Evolutionary conservation across 2,113 vertebrate species (phyloP).

Genomic region (Cervus canadensis): DNA sequence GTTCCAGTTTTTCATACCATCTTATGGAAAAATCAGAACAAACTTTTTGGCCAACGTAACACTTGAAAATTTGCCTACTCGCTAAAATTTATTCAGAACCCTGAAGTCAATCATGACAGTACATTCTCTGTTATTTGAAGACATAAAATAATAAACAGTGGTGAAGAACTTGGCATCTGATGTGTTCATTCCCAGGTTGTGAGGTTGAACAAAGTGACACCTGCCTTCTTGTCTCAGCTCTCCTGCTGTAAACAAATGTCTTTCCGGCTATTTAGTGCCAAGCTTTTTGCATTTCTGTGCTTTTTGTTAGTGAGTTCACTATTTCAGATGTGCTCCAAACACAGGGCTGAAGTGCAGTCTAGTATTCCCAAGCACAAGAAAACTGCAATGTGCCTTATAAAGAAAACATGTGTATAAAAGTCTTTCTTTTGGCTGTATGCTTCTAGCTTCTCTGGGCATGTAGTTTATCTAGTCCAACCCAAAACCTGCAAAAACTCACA

Average conservation of each 20-base stretch:
- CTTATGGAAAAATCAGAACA: background rate
- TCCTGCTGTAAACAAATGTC: background rate
- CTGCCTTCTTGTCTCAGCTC: background rate
- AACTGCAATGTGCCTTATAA: accelerated
- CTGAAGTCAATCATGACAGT: background rate
- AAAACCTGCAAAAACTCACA: background rate
- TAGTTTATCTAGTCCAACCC: background rate
- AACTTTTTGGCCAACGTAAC: background rate
- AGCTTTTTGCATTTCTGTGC: background rate
- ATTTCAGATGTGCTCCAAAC: background rate
- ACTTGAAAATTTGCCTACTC: background rate
- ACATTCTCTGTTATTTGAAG: background rate
- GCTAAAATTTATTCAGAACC: background rate
- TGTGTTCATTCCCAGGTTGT: background rate
- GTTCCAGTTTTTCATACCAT: background rate
- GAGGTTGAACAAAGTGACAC: background rate
- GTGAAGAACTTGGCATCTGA: background rate
- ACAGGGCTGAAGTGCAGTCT: background rate
- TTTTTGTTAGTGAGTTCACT: background rate
- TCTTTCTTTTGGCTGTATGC: background rate
- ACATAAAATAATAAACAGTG: background rate
- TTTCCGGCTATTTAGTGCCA: background rate
- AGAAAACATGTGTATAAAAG: background rate
- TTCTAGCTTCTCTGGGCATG: background rate
- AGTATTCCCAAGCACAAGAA: background rate